phyloP scores from a whole-genome alignment of 2,113 vertebrate species.

The Hirundichthys speculiger region DNA sequence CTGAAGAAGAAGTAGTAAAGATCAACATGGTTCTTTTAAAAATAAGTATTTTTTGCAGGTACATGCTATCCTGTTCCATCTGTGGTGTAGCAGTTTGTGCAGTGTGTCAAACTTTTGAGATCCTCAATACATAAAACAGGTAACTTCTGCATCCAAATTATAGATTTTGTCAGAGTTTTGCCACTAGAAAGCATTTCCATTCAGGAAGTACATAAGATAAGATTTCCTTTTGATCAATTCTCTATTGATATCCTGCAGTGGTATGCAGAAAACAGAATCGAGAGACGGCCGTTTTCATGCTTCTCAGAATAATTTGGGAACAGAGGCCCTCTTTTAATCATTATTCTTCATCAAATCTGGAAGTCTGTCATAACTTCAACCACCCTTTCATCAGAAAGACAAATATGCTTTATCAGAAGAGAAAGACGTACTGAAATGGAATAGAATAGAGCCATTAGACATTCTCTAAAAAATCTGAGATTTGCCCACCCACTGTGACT shows the following conservation, averaged over 20 bases:
- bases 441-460: conserved; percentile 41
- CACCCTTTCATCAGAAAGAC: conserved; percentile 16
- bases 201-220: conserved; percentile 22
- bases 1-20: too few species aligned
- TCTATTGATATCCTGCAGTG: conserved; percentile 63
- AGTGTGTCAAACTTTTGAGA: too few species aligned
- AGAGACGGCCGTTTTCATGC: conserved; percentile 33
- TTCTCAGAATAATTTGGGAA: conserved; percentile 11
- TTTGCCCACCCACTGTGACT: conserved; percentile 35
- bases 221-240: conserved; percentile 56
- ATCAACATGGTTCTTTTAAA: too few species aligned
- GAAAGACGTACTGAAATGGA: conserved; percentile 17
- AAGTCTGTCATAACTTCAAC: conserved; percentile 32
- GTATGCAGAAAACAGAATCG: conserved; percentile 25
- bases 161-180: conserved; percentile 3
- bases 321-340: conserved; percentile 38
- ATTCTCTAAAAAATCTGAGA: conserved; percentile 30
- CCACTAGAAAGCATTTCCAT: background rate
- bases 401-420: conserved; percentile 8
- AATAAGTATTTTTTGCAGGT: too few species aligned
- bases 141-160: too few species aligned
- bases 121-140: too few species aligned
- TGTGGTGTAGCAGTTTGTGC: too few species aligned
- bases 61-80: too few species aligned
- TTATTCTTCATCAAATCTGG: conserved; percentile 44